These are phyloP conservation scores for Potamilus streckersoni DNA, from an alignment of 1,140 invertebrate genomes.

Conservation along the genomic window DNA sequence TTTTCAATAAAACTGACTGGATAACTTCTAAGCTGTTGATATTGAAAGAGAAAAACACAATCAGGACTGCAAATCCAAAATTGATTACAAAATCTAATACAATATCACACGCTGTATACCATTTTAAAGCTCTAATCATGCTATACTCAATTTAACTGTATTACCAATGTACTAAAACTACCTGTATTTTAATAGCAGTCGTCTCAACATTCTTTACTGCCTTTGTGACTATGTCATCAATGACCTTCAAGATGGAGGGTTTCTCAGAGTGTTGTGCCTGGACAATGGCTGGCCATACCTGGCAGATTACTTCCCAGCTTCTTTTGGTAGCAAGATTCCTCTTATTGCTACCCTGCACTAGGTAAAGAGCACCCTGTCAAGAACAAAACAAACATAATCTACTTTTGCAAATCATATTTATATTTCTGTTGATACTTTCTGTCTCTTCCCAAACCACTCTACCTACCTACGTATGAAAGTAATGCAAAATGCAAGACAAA, in stretches of 20 bases:
- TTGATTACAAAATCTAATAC: no score
- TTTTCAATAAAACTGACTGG: no score
- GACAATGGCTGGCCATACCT: constrained; percentile 80
- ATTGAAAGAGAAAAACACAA: no score
- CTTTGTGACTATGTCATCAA: constrained; percentile 73
- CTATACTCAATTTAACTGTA: no score
- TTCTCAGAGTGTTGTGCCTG: constrained; percentile 83
- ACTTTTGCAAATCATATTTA: background rate
- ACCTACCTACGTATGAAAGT: no score
- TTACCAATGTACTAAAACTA: constrained; percentile 34
- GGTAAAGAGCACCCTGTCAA: constrained; percentile 79
- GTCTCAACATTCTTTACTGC: constrained; percentile 71
- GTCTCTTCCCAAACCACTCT: no score
- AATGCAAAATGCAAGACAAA: no score
- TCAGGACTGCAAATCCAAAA: no score
- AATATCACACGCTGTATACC: no score
- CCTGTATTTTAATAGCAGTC: constrained; percentile 67
- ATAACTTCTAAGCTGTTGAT: no score
- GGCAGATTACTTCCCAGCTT: constrained; percentile 79
- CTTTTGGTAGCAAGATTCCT: constrained; percentile 76
- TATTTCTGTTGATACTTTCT: no score
- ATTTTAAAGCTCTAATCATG: no score
- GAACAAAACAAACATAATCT: constrained; percentile 13
- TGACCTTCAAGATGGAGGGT: constrained; percentile 80
- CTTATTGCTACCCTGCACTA: constrained; percentile 77